Percentiles rank a stretch among this genome's conserved stretches.
Evolutionary conservation across 2,113 vertebrate genomes (phyloP).

Genomic region (Brachypodius melanocephalos): DNA sequence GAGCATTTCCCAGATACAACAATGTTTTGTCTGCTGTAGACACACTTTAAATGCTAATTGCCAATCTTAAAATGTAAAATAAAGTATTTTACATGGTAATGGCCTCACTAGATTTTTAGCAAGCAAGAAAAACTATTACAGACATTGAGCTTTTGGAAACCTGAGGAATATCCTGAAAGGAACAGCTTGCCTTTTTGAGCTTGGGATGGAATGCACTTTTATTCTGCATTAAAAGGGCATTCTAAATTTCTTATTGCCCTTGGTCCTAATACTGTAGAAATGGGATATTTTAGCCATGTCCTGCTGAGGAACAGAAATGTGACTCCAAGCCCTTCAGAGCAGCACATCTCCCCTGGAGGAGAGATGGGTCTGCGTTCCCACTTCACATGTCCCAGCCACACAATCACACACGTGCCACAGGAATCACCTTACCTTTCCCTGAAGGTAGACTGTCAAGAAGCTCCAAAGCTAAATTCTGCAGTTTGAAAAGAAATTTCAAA

Average conservation of each 20-base stretch:
- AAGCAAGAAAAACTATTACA: not conserved
- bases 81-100: not conserved
- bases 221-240: not conserved
- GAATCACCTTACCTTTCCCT: not conserved
- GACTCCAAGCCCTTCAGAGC: not conserved
- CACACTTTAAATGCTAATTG: constrained; percentile 10
- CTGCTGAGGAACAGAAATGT: not conserved
- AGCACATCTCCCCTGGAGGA: not conserved
- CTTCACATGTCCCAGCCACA: not conserved
- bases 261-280: not conserved
- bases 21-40: not conserved
- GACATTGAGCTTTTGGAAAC: not conserved
- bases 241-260: not conserved
- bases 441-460: not conserved
- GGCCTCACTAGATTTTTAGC: not conserved
- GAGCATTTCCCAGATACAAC: not conserved
- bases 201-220: not conserved
- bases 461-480: not conserved
- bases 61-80: not conserved
- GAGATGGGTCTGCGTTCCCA: not conserved
- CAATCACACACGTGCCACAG: fast-evolving
- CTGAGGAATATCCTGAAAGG: constrained; percentile 2
- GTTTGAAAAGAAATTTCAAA: not conserved
- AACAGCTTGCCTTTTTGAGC: not conserved
- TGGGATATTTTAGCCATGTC: not conserved